These are phyloP conservation scores for Cephalopholis sonnerati DNA, from an alignment of 2,113 vertebrate genomes.

Conservation along the genomic window DNA sequence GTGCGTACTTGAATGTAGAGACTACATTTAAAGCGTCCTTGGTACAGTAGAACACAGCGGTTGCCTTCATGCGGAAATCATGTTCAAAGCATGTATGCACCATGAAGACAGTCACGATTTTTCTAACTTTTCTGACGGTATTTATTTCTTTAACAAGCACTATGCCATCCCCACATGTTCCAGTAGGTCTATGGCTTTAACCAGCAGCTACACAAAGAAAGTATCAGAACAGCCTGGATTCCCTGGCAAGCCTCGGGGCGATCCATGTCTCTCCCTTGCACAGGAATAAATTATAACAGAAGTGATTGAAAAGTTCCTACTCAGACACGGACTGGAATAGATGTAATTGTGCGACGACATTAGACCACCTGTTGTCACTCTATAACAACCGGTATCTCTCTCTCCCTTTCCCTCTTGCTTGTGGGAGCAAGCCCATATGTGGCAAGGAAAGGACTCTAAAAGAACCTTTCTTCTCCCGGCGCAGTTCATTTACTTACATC, in stretches of 20 bases:
- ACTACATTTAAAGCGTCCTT: conserved; percentile 39
- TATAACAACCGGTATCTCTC: conserved; percentile 57
- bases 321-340: conserved; percentile 61
- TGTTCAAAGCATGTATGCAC: conserved; percentile 20
- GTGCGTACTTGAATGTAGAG: conserved; percentile 5
- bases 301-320: conserved; percentile 70
- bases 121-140: conserved; percentile 19
- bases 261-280: conserved; percentile 52
- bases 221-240: conserved; percentile 40
- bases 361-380: conserved; percentile 73
- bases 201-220: conserved; percentile 50
- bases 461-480: conserved; percentile 74
- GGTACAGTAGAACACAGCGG: conserved; percentile 16
- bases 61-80: conserved; percentile 29
- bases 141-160: conserved; percentile 48
- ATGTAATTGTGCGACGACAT: conserved; percentile 67
- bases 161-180: conserved; percentile 40
- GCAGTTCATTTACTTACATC: conserved; percentile 73
- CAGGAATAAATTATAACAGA: conserved; percentile 68
- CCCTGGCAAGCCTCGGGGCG: conserved; percentile 49
- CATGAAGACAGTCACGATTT: conserved; percentile 17
- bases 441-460: conserved; percentile 68
- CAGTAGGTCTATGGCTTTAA: conserved; percentile 32
- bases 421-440: conserved; percentile 79
- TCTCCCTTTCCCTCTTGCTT: conserved; percentile 49